These are phyloP conservation scores for Tragelaphus scriptus DNA, from an alignment of 2,113 vertebrate species.

Conservation along the genomic window DNA sequence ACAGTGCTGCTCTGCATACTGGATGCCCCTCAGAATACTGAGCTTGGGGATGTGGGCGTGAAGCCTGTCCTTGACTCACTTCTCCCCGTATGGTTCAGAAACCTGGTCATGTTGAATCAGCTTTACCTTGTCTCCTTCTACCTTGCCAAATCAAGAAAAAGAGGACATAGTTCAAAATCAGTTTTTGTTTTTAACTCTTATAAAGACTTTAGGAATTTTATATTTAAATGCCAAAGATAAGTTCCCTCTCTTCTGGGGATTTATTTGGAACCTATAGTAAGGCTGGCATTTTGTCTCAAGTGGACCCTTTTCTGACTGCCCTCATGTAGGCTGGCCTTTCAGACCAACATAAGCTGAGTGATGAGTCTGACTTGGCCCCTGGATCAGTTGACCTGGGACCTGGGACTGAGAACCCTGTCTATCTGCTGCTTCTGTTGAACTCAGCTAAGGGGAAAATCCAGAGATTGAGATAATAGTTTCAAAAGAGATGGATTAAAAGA, in stretches of 20 bases:
- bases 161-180: background rate
- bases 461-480: background rate
- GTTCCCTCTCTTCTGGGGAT: background rate
- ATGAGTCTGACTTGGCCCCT: background rate
- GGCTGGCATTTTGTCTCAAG: background rate
- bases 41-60: fast-evolving
- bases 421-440: background rate
- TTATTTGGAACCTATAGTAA: background rate
- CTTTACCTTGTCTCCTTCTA: background rate
- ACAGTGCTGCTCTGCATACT: fast-evolving
- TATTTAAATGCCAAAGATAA: background rate
- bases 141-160: background rate
- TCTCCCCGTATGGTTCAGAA: background rate
- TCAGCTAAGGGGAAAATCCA: background rate
- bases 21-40: background rate
- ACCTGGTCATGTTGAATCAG: background rate
- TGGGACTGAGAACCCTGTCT: background rate
- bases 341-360: background rate
- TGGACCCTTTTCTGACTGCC: background rate
- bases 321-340: background rate
- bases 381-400: background rate
- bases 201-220: background rate
- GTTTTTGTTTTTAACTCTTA: background rate
- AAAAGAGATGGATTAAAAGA: background rate
- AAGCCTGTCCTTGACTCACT: background rate